Conservation (phyloP, 2,888 invertebrate genomes). For the Tachina fera region DNA sequence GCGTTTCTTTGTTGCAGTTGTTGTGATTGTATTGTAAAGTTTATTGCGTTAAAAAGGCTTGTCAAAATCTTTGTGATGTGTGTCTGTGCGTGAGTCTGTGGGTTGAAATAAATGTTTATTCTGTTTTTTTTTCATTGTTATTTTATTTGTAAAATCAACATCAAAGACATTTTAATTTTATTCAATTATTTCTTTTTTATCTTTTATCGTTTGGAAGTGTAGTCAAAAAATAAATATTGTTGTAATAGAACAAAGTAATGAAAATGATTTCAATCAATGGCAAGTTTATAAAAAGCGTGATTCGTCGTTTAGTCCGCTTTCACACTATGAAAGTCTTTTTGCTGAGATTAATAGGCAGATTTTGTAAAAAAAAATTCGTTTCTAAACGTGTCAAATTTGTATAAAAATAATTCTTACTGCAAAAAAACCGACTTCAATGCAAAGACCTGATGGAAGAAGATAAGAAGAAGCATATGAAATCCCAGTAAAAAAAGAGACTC, state of each 20-base stretch:
- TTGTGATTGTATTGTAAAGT: slow-evolving; percentile 8
- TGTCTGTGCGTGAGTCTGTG: slow-evolving; percentile 29
- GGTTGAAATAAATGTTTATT: slow-evolving; percentile 44
- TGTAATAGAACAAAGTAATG: not conserved
- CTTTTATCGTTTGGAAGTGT: not conserved
- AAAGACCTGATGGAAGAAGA: no score
- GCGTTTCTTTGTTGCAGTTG: slow-evolving; percentile 16
- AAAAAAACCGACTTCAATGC: no score
- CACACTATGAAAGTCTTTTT: no score
- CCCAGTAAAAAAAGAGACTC: no score
- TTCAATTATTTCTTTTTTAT: slow-evolving; percentile 10
- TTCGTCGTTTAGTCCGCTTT: not conserved
- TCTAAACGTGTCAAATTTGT: no score
- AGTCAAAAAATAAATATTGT: slow-evolving; percentile 3
- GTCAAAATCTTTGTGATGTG: slow-evolving; percentile 7
- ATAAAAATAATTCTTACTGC: no score
- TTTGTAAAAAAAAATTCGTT: no score
- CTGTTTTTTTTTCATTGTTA: not conserved
- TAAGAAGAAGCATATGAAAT: no score
- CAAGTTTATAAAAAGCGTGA: no score
- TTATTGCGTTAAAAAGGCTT: slow-evolving; percentile 45
- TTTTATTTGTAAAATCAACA: slow-evolving; percentile 18
- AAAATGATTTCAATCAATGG: not conserved
- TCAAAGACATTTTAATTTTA: slow-evolving; percentile 53
- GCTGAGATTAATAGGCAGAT: no score